These are phyloP conservation scores for Anolis apletophallus DNA, from an alignment of 2,797 vertebrate species.

Conservation along the genomic window DNA sequence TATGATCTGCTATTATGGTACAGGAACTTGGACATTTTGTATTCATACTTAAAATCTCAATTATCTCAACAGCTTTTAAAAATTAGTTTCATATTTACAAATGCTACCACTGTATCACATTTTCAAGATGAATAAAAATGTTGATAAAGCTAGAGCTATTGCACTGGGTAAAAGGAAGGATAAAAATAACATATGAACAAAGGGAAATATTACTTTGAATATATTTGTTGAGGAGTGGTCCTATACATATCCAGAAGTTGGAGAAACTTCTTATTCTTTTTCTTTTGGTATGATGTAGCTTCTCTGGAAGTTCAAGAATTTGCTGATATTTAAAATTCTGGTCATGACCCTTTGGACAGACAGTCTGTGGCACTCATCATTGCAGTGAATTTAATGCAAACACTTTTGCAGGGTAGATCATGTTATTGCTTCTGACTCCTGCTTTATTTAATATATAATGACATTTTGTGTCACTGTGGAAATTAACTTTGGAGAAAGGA, in stretches of 20 bases:
- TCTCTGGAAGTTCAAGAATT: background rate
- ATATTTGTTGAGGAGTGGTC: background rate
- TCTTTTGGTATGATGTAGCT: background rate
- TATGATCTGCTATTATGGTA: no score
- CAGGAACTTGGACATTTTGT: background rate
- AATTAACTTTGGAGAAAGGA: constrained; percentile 62
- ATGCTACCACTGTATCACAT: background rate
- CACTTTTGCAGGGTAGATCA: constrained; percentile 62
- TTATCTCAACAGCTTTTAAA: background rate
- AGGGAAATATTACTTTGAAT: background rate
- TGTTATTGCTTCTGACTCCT: constrained; percentile 64
- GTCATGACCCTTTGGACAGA: constrained; percentile 19
- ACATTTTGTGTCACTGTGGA: constrained; percentile 66
- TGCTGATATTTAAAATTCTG: constrained; percentile 43
- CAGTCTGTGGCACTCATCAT: constrained; percentile 52
- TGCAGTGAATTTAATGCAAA: constrained; percentile 68
- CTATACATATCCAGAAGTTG: background rate
- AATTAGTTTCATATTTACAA: background rate
- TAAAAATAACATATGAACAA: background rate
- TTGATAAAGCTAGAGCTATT: background rate
- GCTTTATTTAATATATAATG: constrained; percentile 64
- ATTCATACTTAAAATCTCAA: background rate
- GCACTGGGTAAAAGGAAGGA: background rate
- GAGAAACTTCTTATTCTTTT: background rate
- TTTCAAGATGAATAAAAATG: background rate